Evolutionary conservation across 2,797 vertebrate genomes (phyloP).

Genomic region (Hafferia zeledoni): DNA sequence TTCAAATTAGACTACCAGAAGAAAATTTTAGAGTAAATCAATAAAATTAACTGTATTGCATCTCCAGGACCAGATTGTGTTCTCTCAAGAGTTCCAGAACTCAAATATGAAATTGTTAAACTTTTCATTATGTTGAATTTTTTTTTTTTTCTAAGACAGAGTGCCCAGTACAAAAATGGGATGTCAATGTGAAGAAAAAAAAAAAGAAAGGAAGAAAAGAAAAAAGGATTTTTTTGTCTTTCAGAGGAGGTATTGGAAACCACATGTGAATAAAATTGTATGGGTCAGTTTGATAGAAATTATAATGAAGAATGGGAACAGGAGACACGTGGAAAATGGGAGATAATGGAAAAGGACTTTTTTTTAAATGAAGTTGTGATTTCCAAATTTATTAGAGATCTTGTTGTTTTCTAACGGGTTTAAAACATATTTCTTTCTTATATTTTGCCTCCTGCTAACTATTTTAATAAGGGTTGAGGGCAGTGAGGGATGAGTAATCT

Average conservation of each 20-base stretch:
- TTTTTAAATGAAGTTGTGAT: not conserved
- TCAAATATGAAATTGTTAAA: not conserved
- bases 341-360: not conserved
- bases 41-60: not conserved
- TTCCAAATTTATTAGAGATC: not conserved
- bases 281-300: not conserved
- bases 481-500: not conserved
- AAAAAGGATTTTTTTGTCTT: not conserved
- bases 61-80: not conserved
- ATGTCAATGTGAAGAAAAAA: not conserved
- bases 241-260: not conserved
- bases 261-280: not conserved
- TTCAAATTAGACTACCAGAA: not conserved
- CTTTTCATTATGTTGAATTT: not conserved
- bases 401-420: not conserved
- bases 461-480: not conserved
- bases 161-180: not conserved
- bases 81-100: not conserved
- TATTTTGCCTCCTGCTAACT: not conserved
- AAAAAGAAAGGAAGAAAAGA: accelerated
- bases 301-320: not conserved
- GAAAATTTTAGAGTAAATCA: not conserved
- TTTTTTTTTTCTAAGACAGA: not conserved
- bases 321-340: not conserved
- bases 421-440: not conserved